Conservation (phyloP, 2,797 vertebrate genomes). For the Meriones psammophilus region DNA sequence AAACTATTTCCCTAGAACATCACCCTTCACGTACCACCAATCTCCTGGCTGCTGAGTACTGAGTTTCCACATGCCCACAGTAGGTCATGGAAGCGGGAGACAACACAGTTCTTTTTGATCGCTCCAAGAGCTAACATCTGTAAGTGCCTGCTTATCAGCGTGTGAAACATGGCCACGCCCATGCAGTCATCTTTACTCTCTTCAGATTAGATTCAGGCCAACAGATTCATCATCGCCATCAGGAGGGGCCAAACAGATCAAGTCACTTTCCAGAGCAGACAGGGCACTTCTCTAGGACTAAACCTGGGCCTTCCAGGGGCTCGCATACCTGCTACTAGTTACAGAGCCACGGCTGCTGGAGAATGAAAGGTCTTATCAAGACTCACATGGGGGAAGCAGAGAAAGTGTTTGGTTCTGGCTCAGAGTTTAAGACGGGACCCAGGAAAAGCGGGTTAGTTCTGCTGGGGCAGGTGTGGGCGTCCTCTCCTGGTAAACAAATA, state of each 20-base stretch:
- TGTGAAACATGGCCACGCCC: background rate
- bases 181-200: background rate
- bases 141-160: background rate
- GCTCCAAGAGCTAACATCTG: conserved; percentile 22
- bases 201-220: conserved; percentile 50
- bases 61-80: background rate
- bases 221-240: conserved; percentile 25
- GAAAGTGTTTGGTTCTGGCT: background rate
- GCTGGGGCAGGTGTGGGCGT: background rate
- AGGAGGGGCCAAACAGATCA: background rate
- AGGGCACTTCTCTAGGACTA: background rate
- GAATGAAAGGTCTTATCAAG: conserved; percentile 15
- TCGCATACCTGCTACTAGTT: background rate
- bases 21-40: background rate
- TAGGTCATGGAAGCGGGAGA: background rate
- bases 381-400: background rate
- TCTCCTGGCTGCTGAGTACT: background rate
- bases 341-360: background rate
- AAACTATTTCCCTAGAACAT: background rate
- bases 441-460: conserved; percentile 35
- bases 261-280: conserved; percentile 25
- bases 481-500: conserved; percentile 31
- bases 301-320: background rate
- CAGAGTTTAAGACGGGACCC: conserved; percentile 7
- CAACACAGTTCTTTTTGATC: background rate